Evolutionary conservation across 2,888 invertebrate genomes (phyloP), one percentile per base, ranked within the genome.

Genomic region (Empis stercorea): DNA sequence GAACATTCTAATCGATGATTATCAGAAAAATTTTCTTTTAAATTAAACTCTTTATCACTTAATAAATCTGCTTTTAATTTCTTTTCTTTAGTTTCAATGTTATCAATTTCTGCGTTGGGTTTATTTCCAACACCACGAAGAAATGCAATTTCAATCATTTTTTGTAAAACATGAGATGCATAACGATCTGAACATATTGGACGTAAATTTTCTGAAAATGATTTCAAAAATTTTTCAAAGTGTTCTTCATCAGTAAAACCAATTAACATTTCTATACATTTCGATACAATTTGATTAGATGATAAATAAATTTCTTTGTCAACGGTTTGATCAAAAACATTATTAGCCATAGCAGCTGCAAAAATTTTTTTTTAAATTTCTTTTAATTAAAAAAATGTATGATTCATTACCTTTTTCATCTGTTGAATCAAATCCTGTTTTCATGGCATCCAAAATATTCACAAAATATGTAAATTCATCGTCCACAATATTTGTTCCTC

Each of bases 391-490:
- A 6, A 23, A 6, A 10, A 34, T 16, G 7, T n/a, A 14, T 5
- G 0, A 5, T 45, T 20, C 61, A 67, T 68, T 65, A 84, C 84
- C 70, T 71, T 81, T 81, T 50, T 86, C 84, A n/a, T 84, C 84
- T 6, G 76, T 73, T 39, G 75, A 75, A 14, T 79, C 75, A 53
- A 84, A 79, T 3, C 79, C 81, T 46, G 76, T 75, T 51, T 79
- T 78, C 62, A 82, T 79, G 1, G 77, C 71, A 59, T 87, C 85
- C 58, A 86, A 69, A 51, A 87, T 81, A 38, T 79, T 76, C 9
- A 87, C 75, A 60, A 86, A 85, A 63, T 87, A 88, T 55, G 79
- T 78, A 57, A 84, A 87, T 6, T 81, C 76, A 51, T 86, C 85
- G 7, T 79, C 75, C 30, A 83, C 78, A 44, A 88, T 74, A 56